Evolutionary conservation across 2,797 vertebrate species (phyloP).

Genomic region (Rhinoraja longicauda): DNA sequence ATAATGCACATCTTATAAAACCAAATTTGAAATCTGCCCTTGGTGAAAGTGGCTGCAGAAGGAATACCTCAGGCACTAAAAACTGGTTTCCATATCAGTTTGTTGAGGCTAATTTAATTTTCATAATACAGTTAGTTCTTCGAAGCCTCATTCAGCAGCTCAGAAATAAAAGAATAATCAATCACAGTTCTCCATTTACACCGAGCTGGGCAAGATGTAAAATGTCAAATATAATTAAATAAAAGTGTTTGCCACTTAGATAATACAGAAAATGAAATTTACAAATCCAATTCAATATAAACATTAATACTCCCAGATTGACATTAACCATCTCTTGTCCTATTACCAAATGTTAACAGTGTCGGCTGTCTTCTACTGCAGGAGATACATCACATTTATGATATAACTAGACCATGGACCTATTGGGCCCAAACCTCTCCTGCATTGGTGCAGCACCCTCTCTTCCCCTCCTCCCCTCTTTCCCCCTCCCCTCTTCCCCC

Average conservation of each 20-base stretch:
- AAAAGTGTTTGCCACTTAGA: constrained; percentile 22
- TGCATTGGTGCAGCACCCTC: too few species aligned
- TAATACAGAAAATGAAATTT: background rate
- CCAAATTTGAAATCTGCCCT: background rate
- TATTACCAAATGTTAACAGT: background rate
- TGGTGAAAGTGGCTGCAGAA: background rate
- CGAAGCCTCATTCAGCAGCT: constrained; percentile 11
- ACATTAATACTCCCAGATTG: constrained; percentile 11
- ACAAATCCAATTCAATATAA: constrained; percentile 9
- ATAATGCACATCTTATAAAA: background rate
- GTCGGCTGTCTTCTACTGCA: too few species aligned
- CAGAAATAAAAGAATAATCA: constrained; percentile 11
- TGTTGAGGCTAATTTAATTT: background rate
- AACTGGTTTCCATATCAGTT: background rate
- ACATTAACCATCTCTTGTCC: background rate
- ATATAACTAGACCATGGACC: too few species aligned
- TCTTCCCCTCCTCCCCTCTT: too few species aligned
- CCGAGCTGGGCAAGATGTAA: background rate
- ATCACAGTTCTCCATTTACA: background rate
- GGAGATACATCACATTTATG: too few species aligned
- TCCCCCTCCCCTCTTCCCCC: too few species aligned
- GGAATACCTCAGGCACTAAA: background rate
- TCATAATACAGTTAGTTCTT: background rate
- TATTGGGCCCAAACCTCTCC: too few species aligned
- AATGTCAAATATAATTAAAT: constrained; percentile 23